These are phyloP conservation scores for Todiramphus chloris DNA, from an alignment of 2,113 vertebrate species.

Conservation along the genomic window DNA sequence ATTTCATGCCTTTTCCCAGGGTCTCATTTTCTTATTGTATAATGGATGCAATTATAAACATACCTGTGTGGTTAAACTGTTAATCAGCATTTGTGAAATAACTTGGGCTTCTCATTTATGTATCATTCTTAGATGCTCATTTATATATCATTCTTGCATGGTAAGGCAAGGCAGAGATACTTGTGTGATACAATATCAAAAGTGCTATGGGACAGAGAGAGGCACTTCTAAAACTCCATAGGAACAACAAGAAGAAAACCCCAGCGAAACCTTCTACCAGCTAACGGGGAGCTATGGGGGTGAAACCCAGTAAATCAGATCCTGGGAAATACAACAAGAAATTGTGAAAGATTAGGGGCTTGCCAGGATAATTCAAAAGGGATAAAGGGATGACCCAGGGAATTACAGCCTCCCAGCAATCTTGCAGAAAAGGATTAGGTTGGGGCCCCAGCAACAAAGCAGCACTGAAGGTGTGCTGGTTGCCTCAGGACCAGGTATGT, in stretches of 20 bases:
- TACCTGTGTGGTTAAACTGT: not conserved
- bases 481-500: not conserved
- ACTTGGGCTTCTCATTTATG: not conserved
- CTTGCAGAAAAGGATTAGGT: not conserved
- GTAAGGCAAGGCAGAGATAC: not conserved
- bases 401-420: not conserved
- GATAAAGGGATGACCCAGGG: slow-evolving; percentile 9
- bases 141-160: not conserved
- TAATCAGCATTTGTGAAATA: not conserved
- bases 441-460: not conserved
- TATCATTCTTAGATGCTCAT: not conserved
- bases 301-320: not conserved
- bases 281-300: not conserved
- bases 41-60: not conserved
- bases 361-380: slow-evolving; percentile 10
- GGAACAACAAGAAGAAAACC: not conserved
- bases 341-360: not conserved
- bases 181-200: not conserved
- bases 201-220: not conserved
- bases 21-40: not conserved
- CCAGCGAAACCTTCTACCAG: not conserved
- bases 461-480: not conserved
- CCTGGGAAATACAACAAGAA: not conserved
- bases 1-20: not conserved
- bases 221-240: not conserved